Conservation (phyloP, 2,113 vertebrate species). For the Catharus minimus region DNA sequence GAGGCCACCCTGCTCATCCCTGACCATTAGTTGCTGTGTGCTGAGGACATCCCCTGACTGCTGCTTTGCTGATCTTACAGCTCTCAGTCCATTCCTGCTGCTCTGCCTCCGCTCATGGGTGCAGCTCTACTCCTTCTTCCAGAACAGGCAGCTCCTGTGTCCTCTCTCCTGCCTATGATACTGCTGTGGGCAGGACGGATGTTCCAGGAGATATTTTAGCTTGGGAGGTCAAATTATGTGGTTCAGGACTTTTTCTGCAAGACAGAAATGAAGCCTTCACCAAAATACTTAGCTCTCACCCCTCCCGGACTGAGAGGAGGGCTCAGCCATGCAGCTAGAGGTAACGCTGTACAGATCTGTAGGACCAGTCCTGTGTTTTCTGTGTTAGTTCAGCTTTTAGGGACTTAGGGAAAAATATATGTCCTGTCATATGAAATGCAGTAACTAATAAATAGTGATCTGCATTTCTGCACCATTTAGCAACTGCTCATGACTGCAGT, state of each 20-base stretch:
- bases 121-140: background rate
- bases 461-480: background rate
- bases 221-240: background rate
- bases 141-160: background rate
- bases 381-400: background rate
- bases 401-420: background rate
- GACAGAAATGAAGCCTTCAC: background rate
- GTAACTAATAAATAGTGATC: background rate
- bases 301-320: background rate
- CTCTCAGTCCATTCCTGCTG: background rate
- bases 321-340: background rate
- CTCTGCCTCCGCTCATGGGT: background rate
- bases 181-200: background rate
- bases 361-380: background rate
- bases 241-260: background rate
- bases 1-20: fast-evolving
- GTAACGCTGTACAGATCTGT: fast-evolving
- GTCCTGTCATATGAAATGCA: background rate
- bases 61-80: background rate
- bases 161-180: background rate
- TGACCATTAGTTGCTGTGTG: background rate
- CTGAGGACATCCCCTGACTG: background rate
- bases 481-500: background rate
- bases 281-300: background rate
- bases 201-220: background rate